Base-by-base conservation (phyloP, 2,113 vertebrate species). In the Chunga burmeisteri region DNA sequence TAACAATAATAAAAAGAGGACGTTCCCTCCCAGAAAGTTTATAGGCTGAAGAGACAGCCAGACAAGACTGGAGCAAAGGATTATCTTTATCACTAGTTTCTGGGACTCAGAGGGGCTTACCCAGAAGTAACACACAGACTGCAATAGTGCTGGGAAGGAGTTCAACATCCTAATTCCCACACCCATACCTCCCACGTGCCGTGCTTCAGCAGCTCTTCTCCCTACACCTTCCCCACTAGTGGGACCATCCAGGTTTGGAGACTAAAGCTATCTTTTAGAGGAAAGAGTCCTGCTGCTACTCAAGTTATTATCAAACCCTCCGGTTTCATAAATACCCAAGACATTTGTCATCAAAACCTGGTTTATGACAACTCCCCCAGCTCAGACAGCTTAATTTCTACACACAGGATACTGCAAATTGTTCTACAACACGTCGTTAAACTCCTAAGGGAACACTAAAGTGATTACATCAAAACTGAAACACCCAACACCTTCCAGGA, bases 401-500 rank as follows among this genome's bases (percentile, higher is more conserved):
- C 88, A 42, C 66, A 38, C 17, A 81, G 92, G 95, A 93, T 59
- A 16, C 95, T 95, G 96, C 68, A 88, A 83, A 73, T 46, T 86
- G 70, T 97, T 85, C 93, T 73, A 7, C 44, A 93, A 71, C 97
- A 97, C 97, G 68, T 95, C 59, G 9, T 97, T 95, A 95, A 92
- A 90, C 34, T 61, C 96, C 91, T 36, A 9, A 3, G 92, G 92
- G 97, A 95, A 81, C 95, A 75, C 56, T 61, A 2, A 61, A 93
- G 90, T 7, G 84, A 92, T 96, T 92, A 79, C 70, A 71, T 86
- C 90, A 95, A 74, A 90, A 89, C 88, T 80, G 63, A 46, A 87
- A 97, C 95, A 92, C 75, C 86, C 96, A 96, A 21, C 87, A 84
- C 82, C 77, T 96, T 93, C 93, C 96, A 96, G 96, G 94, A 97